These are phyloP conservation scores for Meteorus cinctellus DNA, from an alignment of 2,888 invertebrate genomes.

Conservation along the genomic window DNA sequence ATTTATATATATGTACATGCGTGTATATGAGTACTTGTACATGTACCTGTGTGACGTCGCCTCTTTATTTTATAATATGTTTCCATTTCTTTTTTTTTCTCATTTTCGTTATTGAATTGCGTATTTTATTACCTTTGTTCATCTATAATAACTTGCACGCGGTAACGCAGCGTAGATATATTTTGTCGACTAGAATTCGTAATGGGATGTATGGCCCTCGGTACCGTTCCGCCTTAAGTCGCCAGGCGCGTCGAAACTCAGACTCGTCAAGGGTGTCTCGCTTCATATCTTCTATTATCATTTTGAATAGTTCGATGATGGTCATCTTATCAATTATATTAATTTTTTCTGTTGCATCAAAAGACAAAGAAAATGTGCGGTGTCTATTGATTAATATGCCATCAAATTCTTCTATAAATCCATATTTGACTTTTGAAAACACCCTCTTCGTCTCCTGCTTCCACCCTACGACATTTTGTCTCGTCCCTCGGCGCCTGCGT, in stretches of 20 bases:
- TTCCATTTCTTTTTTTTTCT: conserved; percentile 23
- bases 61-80: conserved; percentile 29
- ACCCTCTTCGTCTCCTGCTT: conserved; percentile 27
- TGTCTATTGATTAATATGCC: no score
- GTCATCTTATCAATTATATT: not conserved
- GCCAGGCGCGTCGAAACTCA: conserved; percentile 48
- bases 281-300: conserved; percentile 23
- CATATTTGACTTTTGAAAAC: not conserved
- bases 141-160: conserved; percentile 49
- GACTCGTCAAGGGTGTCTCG: conserved; percentile 13
- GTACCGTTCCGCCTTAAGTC: conserved; percentile 62
- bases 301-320: not conserved
- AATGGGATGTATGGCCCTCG: conserved; percentile 67
- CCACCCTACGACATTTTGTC: conserved; percentile 19
- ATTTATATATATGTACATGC: conserved; percentile 7
- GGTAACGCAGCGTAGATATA: conserved; percentile 63
- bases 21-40: conserved; percentile 24
- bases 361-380: not conserved
- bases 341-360: not conserved
- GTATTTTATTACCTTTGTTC: conserved; percentile 34
- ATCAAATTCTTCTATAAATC: not conserved
- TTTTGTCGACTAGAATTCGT: conserved; percentile 73
- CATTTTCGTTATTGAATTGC: conserved; percentile 16
- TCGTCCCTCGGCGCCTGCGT: conserved; percentile 56
- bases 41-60: conserved; percentile 22